phyloP scores from a whole-genome alignment of 2,888 invertebrate genomes.

The Masnerella sp. region DNA sequence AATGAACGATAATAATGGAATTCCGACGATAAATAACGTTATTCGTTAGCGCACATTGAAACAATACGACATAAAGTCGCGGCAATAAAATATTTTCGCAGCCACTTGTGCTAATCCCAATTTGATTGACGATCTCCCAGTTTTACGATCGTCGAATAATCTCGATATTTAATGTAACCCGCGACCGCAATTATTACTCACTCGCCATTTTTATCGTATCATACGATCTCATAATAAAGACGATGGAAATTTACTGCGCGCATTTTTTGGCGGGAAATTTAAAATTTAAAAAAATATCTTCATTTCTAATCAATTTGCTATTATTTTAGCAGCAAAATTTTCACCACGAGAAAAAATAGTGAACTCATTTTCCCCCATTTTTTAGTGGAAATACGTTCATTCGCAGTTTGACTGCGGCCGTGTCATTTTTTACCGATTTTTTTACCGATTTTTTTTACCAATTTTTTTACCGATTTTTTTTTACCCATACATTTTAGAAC shows the following conservation, averaged over 20 bases:
- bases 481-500: too few species aligned
- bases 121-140: constrained; percentile 43
- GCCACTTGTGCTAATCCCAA: constrained; percentile 44
- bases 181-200: constrained; percentile 28
- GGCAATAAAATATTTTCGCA: constrained; percentile 45
- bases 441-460: too few species aligned
- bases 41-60: constrained; percentile 26
- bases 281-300: too few species aligned
- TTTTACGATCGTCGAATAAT: constrained; percentile 42
- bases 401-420: too few species aligned
- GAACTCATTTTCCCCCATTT: too few species aligned
- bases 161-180: constrained; percentile 31
- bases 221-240: constrained; percentile 13
- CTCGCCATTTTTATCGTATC: constrained; percentile 2
- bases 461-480: too few species aligned
- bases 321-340: too few species aligned
- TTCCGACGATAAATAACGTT: constrained; percentile 24
- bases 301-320: too few species aligned
- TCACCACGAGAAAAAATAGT: too few species aligned
- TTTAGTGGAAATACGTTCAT: too few species aligned
- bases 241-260: constrained; percentile 18
- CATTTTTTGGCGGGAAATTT: too few species aligned
- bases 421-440: too few species aligned
- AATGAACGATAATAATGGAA: constrained; percentile 3
- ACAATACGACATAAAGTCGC: constrained; percentile 25